Evolutionary conservation across 1,140 invertebrate genomes (phyloP), one percentile per base, ranked within the genome.

Genomic region (Pogonus chalceus): DNA sequence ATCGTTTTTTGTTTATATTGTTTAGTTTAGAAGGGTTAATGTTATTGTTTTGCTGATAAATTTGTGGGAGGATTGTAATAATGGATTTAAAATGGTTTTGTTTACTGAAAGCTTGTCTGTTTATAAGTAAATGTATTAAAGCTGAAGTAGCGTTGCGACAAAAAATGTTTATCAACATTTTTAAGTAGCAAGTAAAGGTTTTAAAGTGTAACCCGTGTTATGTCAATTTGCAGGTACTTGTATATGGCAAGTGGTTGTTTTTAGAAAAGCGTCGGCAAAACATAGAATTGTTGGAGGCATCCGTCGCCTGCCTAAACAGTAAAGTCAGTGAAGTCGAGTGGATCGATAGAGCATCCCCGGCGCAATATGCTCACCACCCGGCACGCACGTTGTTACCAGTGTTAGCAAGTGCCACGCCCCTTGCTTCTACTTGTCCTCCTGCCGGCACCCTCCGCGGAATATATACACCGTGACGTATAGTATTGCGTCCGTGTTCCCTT

Each of bases 331-430:
- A n/a, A 12, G 18, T 18, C 18, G 18, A 18, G 9, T 9, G 37
- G 37, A 43, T 43, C 37, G 37, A 43, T 43, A 43, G 37, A 43
- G 37, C 37, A 43, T 43, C 37, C n/a, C 37, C 37, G 37, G 37
- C 37, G 37, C 37, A 43, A 43, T 43, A 43, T 43, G 37, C 9
- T 43, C 37, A 18, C 3, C 7, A 7, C 7, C 37, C 18, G 18
- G 7, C 37, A 43, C 37, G 18, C 26, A 31, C 26, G 26, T 31
- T n/a, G n/a, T n/a, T n/a, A n/a, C n/a, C n/a, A n/a, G n/a, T n/a
- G n/a, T n/a, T n/a, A n/a, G n/a, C n/a, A n/a, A n/a, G n/a, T n/a
- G n/a, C n/a, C n/a, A n/a, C n/a, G n/a, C n/a, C n/a, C n/a, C n/a
- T n/a, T n/a, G n/a, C n/a, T n/a, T n/a, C n/a, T n/a, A n/a, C n/a